A percentile compares a stretch with the other conserved stretches of the same genome.
Evolutionary conservation across 2,113 vertebrate genomes (phyloP).

Genomic region (Amphiprion ocellaris): DNA sequence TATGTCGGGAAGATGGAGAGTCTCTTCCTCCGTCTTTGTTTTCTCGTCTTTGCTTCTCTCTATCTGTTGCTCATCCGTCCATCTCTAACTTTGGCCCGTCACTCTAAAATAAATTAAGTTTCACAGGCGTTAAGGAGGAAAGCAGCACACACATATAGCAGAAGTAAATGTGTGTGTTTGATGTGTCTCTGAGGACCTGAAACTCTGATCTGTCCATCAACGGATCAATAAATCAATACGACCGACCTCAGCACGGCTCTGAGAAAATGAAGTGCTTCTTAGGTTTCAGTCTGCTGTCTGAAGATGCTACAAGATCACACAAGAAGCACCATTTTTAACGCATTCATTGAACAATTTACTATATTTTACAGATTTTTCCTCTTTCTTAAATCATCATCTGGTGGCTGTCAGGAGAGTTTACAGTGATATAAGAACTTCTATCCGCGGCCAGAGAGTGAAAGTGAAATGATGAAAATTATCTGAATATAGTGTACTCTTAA

Average conservation of each 20-base stretch:
- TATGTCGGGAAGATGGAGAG: slow-evolving; percentile 25
- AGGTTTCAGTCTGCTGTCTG: too few relatives aligned
- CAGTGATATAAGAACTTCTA: too few relatives aligned
- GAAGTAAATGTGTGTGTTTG: background rate
- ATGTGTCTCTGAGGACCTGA: slow-evolving; percentile 49
- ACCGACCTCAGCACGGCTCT: slow-evolving; percentile 40
- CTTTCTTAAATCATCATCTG: too few relatives aligned
- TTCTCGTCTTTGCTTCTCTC: background rate
- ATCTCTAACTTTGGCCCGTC: background rate
- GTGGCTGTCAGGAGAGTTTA: too few relatives aligned
- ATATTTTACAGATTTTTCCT: too few relatives aligned
- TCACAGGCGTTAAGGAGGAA: background rate
- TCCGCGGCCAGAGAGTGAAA: too few relatives aligned
- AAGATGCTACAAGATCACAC: too few relatives aligned
- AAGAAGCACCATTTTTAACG: too few relatives aligned
- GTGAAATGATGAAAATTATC: too few relatives aligned
- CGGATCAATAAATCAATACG: slow-evolving; percentile 67
- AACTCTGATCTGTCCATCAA: slow-evolving; percentile 66
- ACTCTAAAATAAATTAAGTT: background rate
- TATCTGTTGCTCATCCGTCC: slow-evolving; percentile 20
- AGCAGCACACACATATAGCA: background rate
- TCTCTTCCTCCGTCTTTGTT: background rate
- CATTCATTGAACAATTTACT: too few relatives aligned
- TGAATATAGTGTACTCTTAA: too few relatives aligned
- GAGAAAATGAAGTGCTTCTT: slow-evolving; percentile 31